Base-by-base conservation (phyloP, 2,113 vertebrate species). In the Zapornia atra region DNA sequence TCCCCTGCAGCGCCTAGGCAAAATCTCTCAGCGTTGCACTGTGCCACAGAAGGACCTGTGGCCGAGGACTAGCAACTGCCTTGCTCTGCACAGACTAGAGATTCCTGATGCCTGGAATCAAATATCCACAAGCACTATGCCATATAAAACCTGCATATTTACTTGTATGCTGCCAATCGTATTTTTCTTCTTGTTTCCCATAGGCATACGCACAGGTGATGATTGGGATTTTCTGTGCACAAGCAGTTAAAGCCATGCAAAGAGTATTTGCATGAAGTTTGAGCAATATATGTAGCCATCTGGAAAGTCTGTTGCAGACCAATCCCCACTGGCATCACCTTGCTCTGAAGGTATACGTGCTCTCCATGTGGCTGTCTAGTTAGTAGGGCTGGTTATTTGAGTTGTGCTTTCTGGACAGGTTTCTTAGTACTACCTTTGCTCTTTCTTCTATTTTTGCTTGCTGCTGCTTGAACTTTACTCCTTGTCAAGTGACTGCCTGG, bases 261-360 rank as follows among this genome's bases (percentile, higher is more conserved):
- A 88, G 2, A 48, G 6, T 64, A 94, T 94, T 92, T 92, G 76
- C 88, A 75, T 86, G 66, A 86, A 83, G 72, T 80, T 83, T 92
- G 44, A 93, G 65, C 53, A 90, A 92, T 84, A 82, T 93, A 90
- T 92, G 80, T 86, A 95, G 53, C 90, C 92, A 96, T 88, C 88
- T 95, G 80, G 90, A 91, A 91, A 71, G 65, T 61, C 86, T 94
- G 44, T 64, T 96, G 80, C 77, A 84, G 61, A 68, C 61, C 91
- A 92, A 56, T 96, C 70, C 86, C 96, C 3, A 6, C 81, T 79
- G 95, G 86, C 82, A 82, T 92, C 94, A 95, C 95, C 94, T 96
- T 95, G 83, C 86, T 92, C 89, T 44, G 34, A 82, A 92, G 78
- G 70, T 94, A 25, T 64, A 65, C 5, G 12, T 85, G 93, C 93